A percentile compares a stretch with the other conserved stretches of the same genome.
phyloP scores from a whole-genome alignment of 2,888 invertebrate species.

The Meloe dianella region DNA sequence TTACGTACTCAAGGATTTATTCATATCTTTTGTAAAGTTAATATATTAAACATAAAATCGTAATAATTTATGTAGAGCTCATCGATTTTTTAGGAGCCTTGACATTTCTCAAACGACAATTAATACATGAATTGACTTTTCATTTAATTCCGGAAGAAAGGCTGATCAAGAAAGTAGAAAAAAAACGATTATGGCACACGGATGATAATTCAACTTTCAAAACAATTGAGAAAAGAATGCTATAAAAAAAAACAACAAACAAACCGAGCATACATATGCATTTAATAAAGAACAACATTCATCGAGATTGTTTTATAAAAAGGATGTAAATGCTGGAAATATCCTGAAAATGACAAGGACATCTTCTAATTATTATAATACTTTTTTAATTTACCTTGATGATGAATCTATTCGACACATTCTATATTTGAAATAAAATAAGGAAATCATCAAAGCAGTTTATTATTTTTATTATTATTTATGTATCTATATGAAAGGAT shows the following conservation, averaged over 20 bases:
- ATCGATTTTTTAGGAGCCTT: conserved; percentile 43
- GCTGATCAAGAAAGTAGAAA: not conserved
- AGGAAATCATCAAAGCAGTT: conserved; percentile 1
- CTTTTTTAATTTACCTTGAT: not conserved
- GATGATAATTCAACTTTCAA: not conserved
- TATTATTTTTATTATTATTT: not conserved
- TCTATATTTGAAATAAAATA: not conserved
- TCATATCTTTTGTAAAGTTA: conserved; percentile 45
- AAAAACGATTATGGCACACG: not conserved
- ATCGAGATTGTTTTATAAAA: not conserved
- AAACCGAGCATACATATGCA: not conserved
- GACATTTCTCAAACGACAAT: conserved; percentile 51
- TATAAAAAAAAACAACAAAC: not conserved
- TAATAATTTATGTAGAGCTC: conserved; percentile 53
- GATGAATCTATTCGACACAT: conserved; percentile 9
- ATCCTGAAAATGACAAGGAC: conserved; percentile 11
- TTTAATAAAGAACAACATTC: not conserved
- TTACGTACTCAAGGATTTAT: conserved; percentile 38
- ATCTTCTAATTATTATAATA: conserved; percentile 1
- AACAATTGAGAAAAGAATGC: no score
- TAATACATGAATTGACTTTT: conserved; percentile 44
- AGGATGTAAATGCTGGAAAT: not conserved
- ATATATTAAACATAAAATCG: conserved; percentile 47
- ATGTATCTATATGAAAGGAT: not conserved
- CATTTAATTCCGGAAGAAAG: not conserved